phyloP scores from a whole-genome alignment of 2,888 invertebrate species.

The Fabriciana adippe region DNA sequence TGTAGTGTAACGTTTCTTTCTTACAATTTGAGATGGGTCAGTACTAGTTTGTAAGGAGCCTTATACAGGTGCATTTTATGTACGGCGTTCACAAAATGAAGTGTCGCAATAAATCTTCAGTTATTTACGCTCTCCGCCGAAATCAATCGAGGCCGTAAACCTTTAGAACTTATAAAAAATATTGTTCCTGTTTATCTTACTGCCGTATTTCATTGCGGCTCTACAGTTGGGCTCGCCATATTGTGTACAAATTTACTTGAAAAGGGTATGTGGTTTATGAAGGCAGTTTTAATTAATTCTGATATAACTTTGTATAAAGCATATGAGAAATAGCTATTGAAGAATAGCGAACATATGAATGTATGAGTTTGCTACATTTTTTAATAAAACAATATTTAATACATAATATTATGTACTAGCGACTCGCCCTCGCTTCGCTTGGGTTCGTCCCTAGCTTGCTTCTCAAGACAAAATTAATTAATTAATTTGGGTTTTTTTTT shows the following conservation, averaged over 20 bases:
- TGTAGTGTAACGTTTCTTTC: background rate
- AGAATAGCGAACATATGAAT: too few species aligned
- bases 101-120: constrained; percentile 42
- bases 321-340: too few species aligned
- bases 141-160: constrained; percentile 45
- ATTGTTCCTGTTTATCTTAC: constrained; percentile 20
- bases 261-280: background rate
- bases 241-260: background rate
- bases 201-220: constrained; percentile 11
- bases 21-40: background rate
- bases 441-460: too few species aligned
- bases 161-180: constrained; percentile 28
- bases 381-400: too few species aligned
- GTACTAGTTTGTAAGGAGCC: background rate
- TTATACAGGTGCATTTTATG: constrained; percentile 22
- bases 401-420: too few species aligned
- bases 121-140: constrained; percentile 40
- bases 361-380: too few species aligned
- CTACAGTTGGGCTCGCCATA: background rate
- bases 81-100: constrained; percentile 35
- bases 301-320: too few species aligned
- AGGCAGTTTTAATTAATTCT: constrained; percentile 5
- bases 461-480: too few species aligned
- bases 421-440: too few species aligned
- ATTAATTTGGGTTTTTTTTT: too few species aligned